A percentile compares a stretch with the other conserved stretches of the same genome.
These are phyloP conservation scores for Zaprionus tsacasi DNA, from an alignment of 1,140 invertebrate species.

Conservation along the genomic window DNA sequence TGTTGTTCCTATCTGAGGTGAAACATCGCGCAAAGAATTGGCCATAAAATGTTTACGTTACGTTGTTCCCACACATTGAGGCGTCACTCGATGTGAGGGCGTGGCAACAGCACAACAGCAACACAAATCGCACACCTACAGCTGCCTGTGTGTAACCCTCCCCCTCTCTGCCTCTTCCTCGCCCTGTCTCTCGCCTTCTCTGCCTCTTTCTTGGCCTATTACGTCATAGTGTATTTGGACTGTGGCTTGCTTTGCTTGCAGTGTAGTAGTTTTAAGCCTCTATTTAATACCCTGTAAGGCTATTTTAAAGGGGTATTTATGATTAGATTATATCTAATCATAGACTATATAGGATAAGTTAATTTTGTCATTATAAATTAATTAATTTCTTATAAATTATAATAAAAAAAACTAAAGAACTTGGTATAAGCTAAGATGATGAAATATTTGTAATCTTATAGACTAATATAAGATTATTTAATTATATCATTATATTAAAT, in stretches of 20 bases:
- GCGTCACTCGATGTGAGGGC: conserved; percentile 39
- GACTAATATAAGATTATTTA: too few relatives aligned
- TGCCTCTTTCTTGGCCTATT: conserved; percentile 45
- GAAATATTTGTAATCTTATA: too few relatives aligned
- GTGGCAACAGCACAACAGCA: conserved; percentile 39
- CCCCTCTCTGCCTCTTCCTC: conserved; percentile 22
- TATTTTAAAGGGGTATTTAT: background rate
- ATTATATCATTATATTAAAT: too few relatives aligned
- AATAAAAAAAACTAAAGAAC: too few relatives aligned
- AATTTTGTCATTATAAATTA: too few relatives aligned
- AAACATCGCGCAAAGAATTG: conserved; percentile 68
- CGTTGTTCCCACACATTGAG: conserved; percentile 68
- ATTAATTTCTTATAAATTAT: too few relatives aligned
- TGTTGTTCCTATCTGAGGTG: conserved; percentile 41
- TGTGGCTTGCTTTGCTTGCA: conserved; percentile 33
- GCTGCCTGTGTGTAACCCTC: background rate
- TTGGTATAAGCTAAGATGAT: too few relatives aligned
- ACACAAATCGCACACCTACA: conserved; percentile 69
- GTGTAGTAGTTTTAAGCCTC: conserved; percentile 36
- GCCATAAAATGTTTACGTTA: conserved; percentile 60
- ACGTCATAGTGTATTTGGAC: conserved; percentile 56
- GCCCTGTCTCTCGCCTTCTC: conserved; percentile 17
- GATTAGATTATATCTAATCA: too few relatives aligned
- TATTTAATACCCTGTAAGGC: conserved; percentile 24
- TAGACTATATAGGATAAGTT: too few relatives aligned